phyloP scores from a whole-genome alignment of 1,140 invertebrate genomes.

The Cydia strobilella region DNA sequence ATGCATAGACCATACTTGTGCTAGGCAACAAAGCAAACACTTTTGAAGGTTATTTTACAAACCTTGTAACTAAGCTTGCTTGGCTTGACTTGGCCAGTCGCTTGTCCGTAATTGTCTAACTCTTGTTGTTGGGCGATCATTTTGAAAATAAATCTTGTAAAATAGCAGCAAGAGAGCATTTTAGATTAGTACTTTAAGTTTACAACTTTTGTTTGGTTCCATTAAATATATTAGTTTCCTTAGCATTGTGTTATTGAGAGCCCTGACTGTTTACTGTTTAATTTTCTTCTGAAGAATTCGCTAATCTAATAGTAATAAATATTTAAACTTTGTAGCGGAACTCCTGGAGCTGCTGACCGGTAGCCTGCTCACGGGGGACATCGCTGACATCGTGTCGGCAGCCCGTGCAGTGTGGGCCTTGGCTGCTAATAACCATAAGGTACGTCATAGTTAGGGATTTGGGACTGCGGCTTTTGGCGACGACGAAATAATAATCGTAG shows the following conservation, averaged over 20 bases:
- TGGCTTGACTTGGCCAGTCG: not conserved
- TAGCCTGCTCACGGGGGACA: conserved; percentile 58
- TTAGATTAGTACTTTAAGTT: no score
- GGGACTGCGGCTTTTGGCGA: no score
- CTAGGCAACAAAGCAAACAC: conserved; percentile 1
- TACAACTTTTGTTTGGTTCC: no score
- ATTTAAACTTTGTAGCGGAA: conserved; percentile 48
- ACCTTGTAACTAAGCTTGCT: not conserved
- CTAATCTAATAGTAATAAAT: not conserved
- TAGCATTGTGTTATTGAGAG: no score
- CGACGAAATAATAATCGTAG: no score
- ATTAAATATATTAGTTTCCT: no score
- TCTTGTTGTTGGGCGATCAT: no score
- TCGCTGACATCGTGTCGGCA: conserved; percentile 53
- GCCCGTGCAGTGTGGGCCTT: conserved; percentile 66
- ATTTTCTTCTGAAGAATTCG: no score
- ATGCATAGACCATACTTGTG: not conserved
- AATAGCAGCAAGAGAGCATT: no score
- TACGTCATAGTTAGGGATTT: conserved; percentile 34
- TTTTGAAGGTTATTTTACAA: not conserved
- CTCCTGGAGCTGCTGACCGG: conserved; percentile 61
- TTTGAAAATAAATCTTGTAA: no score
- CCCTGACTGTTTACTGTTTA: no score
- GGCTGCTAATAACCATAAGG: conserved; percentile 72
- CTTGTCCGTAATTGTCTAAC: not conserved